Base-by-base conservation (phyloP, 1,140 invertebrate genomes). In the Drosophila subobscura region DNA sequence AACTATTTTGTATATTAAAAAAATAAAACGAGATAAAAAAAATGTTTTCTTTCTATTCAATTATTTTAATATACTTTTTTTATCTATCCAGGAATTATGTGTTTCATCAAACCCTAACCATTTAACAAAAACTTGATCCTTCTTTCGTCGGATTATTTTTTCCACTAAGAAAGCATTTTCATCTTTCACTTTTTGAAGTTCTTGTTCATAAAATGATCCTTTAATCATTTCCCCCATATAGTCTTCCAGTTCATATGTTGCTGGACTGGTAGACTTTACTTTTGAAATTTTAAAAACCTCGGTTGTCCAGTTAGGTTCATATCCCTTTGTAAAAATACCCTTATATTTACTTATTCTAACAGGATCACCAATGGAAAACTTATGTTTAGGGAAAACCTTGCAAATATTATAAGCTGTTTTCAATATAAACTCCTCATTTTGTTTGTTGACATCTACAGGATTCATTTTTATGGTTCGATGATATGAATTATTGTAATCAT, bases 401-500 rank as follows among this genome's bases (percentile, higher is more conserved):
- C n/a, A 7, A 3, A 37, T 46, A 10, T 37, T 49, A 40, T 49
- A 49, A 10, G 47, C 29, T 37, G 29, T 22, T 58, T 47, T 46
- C 7, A 49, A 58, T 25, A 58, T 45, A 45, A 44, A 45, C 14
- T 56, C 25, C 14, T 58, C 2, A 16, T 58, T 58, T 58, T 40
- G 5, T 4, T 7, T 23, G n/a, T 20, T 33, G 3, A 47, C 55
- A 40, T 47, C 12, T 8, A 16, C 10, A 10, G 56, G 56, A 3
- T 14, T 58, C 29, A 40, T 49, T n/a, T n/a, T n/a, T 5, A 49
- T 49, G 5, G 25, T 47, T 25, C 44, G 25, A 5, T 47, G 44
- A 33, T 56, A 56, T 12, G 20, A 23, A 47, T 49, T 47, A 47
- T 58, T 58, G n/a, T 58, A 47, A 23, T 23, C n/a, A 37, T 46